Base-by-base conservation (phyloP, 1,140 invertebrate genomes). In the Bombus pascuorum region DNA sequence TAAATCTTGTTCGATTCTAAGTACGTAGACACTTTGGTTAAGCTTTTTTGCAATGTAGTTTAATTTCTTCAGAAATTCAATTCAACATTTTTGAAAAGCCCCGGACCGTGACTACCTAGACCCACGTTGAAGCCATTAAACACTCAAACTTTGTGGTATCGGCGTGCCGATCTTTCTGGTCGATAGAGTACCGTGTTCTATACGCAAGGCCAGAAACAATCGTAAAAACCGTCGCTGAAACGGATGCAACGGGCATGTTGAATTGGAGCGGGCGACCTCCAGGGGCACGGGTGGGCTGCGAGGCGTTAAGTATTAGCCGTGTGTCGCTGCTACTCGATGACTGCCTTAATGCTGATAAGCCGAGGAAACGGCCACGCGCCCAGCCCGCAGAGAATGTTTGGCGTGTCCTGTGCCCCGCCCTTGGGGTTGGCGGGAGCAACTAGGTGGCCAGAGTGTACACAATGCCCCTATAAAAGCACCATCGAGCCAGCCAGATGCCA, bases 351-450 rank as follows among this genome's bases (percentile, higher is more conserved):
- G 85, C 87, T 91, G 90, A 93, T 94, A 94, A 94, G 87, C 91
- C 85, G 81, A 83, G 42, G 87, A 91, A 86, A 92, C 83, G 75
- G 89, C 79, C 88, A 79, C 88, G 75, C 78, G 73, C 73, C 81
- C 66, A 86, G 66, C 72, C 81, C 34, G 87, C 59, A 86, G 89
- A 93, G 93, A 94, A 93, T 94, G 93, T 93, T 93, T 91, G 88
- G 91, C 88, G 91, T 91, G 90, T 92, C 89, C 91, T 93, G 82
- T 86, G 94, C 94, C 94, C 93, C 94, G 92, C 94, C 94, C 92
- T 93, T 93, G 89, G 92, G 93, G 91, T 93, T 90, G 91, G 85
- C 89, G 87, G 90, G 89, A 91, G 92, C 78, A 74, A 34, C 44
- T 37, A 13, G n/a, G 22, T 53, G 66, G 4, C 78, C 81, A 90